Percentiles rank a stretch among this genome's conserved stretches.
Conservation (phyloP, 2,113 vertebrate genomes). For the Halichoeres trimaculatus region DNA sequence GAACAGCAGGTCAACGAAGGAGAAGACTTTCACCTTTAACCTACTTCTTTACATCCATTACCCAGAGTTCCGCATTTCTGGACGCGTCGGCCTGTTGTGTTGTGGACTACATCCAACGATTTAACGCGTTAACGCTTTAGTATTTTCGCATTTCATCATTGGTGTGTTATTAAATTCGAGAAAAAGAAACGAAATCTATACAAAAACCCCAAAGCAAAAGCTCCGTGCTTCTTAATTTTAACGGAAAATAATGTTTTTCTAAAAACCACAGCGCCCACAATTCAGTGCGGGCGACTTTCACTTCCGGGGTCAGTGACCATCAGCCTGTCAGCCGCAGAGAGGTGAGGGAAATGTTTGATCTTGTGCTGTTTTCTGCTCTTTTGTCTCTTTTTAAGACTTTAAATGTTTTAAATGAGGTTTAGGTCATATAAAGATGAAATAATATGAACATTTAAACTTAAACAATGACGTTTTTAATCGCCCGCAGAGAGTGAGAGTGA, state of each 20-base stretch:
- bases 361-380: background rate
- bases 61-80: background rate
- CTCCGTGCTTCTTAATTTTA: no score
- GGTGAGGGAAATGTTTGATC: slow-evolving; percentile 44
- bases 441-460: rapidly evolving
- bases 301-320: slow-evolving; percentile 46
- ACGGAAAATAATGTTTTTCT: rapidly evolving
- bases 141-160: no score
- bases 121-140: no score
- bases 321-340: slow-evolving; percentile 22
- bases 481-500: background rate
- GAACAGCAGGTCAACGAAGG: background rate
- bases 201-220: background rate
- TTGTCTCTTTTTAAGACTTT: background rate
- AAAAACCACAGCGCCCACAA: slow-evolving; percentile 51
- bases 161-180: rapidly evolving
- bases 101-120: no score
- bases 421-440: rapidly evolving
- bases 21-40: slow-evolving; percentile 13
- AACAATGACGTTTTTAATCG: background rate
- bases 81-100: background rate
- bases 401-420: rapidly evolving
- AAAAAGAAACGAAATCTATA: background rate
- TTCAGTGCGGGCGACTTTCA: background rate
- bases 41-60: slow-evolving; percentile 9